Base-by-base conservation (phyloP, 2,888 invertebrate species). In the Meiosimyza decipiens region DNA sequence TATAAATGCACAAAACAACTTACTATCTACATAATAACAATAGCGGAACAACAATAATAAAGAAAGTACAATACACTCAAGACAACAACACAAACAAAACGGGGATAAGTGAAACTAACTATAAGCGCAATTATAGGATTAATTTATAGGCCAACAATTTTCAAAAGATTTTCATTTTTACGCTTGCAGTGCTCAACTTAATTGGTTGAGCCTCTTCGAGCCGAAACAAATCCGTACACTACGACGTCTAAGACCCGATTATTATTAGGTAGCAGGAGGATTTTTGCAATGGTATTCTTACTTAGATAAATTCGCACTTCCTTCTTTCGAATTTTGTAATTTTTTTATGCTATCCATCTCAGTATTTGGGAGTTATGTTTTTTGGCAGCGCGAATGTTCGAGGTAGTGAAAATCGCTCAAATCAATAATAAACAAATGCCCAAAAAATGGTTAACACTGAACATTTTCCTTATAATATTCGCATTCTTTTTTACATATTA, bases 71-170 rank as follows among this genome's bases (percentile, higher is more conserved):
- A 57, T 50, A 57, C 55, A 57, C 73, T 77, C 67, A 79, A 80
- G 22, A 80, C 49, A 28, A 60, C 51, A 50, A 69, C 40, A 40
- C 40, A 40, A 40, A 9, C 13, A 49, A 51, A 50, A 69, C 47
- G 59, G 40, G 40, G 69, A 69, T 69, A 22, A 69, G 40, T 40
- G 51, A 13, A 40, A 47, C 13, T 55, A 18, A 52, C 28, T 52
- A 40, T 13, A 52, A 47, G 49, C 70, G 54, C 81, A 81, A 82
- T 83, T 83, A 83, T 80, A 73, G 80, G 83, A 83, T 83, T 83
- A 82, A 77, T 82, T 83, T 82, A 82, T 83, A 83, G 83, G 81
- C 82, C 82, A 83, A 82, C 82, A 82, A 78, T 76, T 83, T 77
- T 79, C 79, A 78, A 82, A 68, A 71, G 60, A 60, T 57, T 66